Base-by-base conservation (phyloP, 1,140 invertebrate species). In the Pteromalus puparum region DNA sequence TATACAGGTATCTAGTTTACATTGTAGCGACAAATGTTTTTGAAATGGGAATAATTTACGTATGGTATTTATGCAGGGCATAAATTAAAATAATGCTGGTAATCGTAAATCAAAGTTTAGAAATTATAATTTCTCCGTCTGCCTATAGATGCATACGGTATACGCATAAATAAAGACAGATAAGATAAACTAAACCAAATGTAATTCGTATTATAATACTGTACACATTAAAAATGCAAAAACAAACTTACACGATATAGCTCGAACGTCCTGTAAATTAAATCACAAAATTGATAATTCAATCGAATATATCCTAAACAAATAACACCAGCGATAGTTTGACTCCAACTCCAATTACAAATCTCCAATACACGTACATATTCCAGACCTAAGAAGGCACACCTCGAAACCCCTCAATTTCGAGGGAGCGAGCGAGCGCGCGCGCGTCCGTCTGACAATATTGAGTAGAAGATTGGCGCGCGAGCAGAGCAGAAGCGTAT, bases 391-490 rank as follows among this genome's bases (percentile, higher is more conserved):
- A 53, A 53, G 48, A 53, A 53, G 15, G 48, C 67, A 15, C 15
- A 70, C 28, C 15, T 28, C 26, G 26, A 26, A 28, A 30, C 68
- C 12, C 24, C 68, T 30, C 68, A 70, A 70, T 70, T 70, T 70
- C 68, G 68, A 30, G 68, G 15, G 2, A 70, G n/a, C n/a, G 30
- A 34, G 6, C 30, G n/a, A n/a, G 30, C 30, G 30, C 30, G 46
- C 46, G 28, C 34, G 12, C 48, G 38, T 68, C 26, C 73, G 10
- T 72, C 83, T 82, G 82, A 86, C 72, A 83, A 87, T 87, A 90
- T 88, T 85, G 87, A 90, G 88, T 89, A 88, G 87, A 89, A 88
- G 88, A 91, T 91, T 90, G 90, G 86, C 79, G 82, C 79, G 82
- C 82, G 28, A 24, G 82, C 74, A n/a, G 74, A 46, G 87, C 85